Evolutionary conservation across 2,113 vertebrate genomes (phyloP).

Genomic region (Dinomys branickii): DNA sequence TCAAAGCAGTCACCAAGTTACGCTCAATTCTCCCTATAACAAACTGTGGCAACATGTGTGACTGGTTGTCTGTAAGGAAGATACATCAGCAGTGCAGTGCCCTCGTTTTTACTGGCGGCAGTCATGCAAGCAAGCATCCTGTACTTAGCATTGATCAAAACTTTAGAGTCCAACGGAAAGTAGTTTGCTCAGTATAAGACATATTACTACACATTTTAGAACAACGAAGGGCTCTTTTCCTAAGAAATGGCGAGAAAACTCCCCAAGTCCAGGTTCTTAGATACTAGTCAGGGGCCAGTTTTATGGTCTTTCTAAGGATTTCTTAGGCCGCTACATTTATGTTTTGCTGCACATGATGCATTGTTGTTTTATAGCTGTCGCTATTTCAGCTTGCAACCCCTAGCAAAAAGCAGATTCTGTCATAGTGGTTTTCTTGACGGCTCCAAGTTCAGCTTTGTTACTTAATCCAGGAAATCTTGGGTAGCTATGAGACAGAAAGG

Average conservation of each 20-base stretch:
- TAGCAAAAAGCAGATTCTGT: neutral
- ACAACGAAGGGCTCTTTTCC: neutral
- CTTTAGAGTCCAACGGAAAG: neutral
- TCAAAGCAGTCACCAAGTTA: neutral
- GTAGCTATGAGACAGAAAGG: neutral
- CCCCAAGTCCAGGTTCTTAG: neutral
- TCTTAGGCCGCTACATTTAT: neutral
- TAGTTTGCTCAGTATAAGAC: neutral
- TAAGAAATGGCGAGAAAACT: neutral
- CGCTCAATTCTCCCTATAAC: neutral
- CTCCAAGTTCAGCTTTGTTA: neutral
- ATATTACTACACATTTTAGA: neutral
- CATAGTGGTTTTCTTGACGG: neutral
- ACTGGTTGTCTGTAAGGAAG: neutral
- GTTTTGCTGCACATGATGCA: neutral
- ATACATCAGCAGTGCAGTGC: neutral
- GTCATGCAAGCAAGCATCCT: neutral
- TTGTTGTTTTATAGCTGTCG: neutral
- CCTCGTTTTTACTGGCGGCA: neutral
- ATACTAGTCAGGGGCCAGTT: neutral
- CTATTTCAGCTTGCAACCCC: neutral
- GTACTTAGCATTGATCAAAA: neutral
- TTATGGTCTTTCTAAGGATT: neutral
- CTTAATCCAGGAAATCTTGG: neutral
- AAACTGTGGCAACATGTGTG: neutral